Percentiles rank a stretch among this genome's conserved stretches.
Conservation (phyloP, 2,888 invertebrate genomes). For the Listrodromus nycthemerus region DNA sequence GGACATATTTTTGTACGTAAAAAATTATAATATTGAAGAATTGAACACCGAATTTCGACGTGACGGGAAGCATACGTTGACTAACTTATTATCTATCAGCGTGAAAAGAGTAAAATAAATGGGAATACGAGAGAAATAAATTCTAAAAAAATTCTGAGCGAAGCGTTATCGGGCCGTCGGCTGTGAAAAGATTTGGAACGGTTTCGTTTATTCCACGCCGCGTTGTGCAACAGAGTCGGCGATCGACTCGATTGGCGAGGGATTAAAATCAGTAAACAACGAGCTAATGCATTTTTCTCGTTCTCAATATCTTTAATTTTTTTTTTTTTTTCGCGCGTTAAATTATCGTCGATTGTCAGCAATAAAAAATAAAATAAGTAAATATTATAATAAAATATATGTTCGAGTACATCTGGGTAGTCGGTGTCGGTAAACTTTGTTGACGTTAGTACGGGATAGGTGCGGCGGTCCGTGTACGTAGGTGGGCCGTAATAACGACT, state of each 20-base stretch:
- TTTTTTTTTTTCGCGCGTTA: background rate
- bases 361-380: background rate
- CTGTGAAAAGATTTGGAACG: no score
- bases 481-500: constrained; percentile 58
- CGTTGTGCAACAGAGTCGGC: no score
- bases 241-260: no score
- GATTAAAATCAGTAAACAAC: no score
- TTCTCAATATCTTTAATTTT: background rate
- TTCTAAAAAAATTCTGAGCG: background rate
- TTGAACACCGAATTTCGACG: background rate
- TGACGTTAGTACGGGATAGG: constrained; percentile 53
- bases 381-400: background rate
- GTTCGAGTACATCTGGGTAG: background rate
- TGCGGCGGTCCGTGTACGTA: constrained; percentile 51
- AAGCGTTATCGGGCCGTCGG: background rate
- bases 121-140: background rate
- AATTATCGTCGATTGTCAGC: background rate
- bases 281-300: background rate
- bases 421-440: background rate
- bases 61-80: background rate
- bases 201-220: no score
- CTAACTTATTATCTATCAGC: background rate
- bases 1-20: background rate
- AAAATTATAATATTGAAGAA: background rate
- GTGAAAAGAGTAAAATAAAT: background rate